Evolutionary conservation across 2,113 vertebrate species (phyloP).

Genomic region (Picathartes gymnocephalus): DNA sequence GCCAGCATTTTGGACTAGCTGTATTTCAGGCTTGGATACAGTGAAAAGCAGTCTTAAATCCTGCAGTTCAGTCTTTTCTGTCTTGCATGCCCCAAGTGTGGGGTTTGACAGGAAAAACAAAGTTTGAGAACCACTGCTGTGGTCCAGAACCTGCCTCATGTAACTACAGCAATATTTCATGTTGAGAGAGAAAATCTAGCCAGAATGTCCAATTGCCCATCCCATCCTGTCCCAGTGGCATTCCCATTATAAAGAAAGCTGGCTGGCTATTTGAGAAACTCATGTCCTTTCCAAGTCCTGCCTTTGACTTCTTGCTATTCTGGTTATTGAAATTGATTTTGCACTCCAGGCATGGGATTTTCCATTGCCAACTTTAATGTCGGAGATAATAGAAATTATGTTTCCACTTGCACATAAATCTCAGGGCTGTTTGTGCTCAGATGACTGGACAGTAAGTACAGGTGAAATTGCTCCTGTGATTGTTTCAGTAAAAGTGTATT

Average conservation of each 20-base stretch:
- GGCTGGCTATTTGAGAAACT: neutral
- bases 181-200: conserved; percentile 5
- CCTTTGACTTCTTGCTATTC: conserved; percentile 61
- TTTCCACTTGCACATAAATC: conserved; percentile 57
- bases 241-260: neutral
- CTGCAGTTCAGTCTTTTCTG: neutral
- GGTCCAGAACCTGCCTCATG: neutral
- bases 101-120: neutral
- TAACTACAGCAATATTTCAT: conserved; percentile 13
- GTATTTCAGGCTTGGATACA: neutral
- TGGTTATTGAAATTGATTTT: conserved; percentile 69
- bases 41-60: neutral
- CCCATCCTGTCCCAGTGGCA: neutral
- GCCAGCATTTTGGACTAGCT: neutral
- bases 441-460: conserved; percentile 59
- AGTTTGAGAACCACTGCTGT: neutral
- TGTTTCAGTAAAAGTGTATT: conserved; percentile 44
- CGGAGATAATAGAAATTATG: conserved; percentile 66
- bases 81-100: neutral
- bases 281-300: conserved; percentile 51
- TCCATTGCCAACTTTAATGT: conserved; percentile 64
- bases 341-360: conserved; percentile 57
- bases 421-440: conserved; percentile 52
- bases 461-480: conserved; percentile 58
- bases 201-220: neutral